Evolutionary conservation across 2,113 vertebrate species (phyloP), one percentile per base, ranked within the genome.

Genomic region (Carlito syrichta): DNA sequence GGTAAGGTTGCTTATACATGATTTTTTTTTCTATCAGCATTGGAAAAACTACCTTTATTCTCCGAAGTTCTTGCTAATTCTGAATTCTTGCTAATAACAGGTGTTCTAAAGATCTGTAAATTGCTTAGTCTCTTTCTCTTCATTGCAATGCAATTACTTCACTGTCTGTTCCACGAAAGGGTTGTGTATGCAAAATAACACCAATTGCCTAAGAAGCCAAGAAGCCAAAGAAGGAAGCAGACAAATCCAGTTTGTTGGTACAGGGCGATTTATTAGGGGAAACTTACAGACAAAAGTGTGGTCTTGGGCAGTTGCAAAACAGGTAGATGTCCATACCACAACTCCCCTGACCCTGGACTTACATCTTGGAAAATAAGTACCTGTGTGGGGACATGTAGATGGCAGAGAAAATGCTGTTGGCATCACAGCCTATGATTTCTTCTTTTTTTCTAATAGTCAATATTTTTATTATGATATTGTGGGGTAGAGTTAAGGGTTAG

Each of bases 11-110:
- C 48, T 71, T 56, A 92, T 95, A 73, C 40, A 90, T 86, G 71
- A 30, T 22, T 38, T 48, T 84, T 62, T 62, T 83, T 8, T 20
- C 58, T 86, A 0, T 50, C 50, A 89, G 38, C 6, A 81, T 96
- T 97, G 52, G 90, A 83, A 92, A 90, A 48, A 89, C 35, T 40
- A 54, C 73, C 30, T 91, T 94, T 93, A 78, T 96, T 96, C n/a
- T 30, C 91, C 58, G n/a, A n/a, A n/a, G n/a, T n/a, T n/a, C n/a
- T n/a, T n/a, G n/a, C n/a, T n/a, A n/a, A n/a, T n/a, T n/a, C 62
- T 63, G 81, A 86, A 84, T 82, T 82, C 27, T 45, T 78, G 50
- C 56, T 69, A 79, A 78, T 73, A 52, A 32, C 60, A 50, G 56
- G 35, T 62, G 50, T 91, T 48, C 66, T 63, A 32, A 92, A 96